These are phyloP conservation scores for Cabera pusaria DNA, from an alignment of 2,888 invertebrate genomes.

Conservation along the genomic window DNA sequence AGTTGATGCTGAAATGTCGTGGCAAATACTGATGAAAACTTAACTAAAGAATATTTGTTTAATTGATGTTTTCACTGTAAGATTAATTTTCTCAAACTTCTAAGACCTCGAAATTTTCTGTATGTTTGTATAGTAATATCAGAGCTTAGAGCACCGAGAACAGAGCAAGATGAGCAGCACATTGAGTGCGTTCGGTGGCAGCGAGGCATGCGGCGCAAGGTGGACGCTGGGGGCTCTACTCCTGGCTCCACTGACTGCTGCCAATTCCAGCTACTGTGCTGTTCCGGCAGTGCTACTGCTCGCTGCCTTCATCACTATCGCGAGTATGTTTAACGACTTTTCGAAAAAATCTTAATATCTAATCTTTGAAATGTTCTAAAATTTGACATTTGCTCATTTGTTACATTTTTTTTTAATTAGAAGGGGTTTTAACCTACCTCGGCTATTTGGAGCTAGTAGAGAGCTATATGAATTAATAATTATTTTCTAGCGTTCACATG, in stretches of 20 bases:
- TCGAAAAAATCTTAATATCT: background rate
- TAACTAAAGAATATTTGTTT: too few relatives aligned
- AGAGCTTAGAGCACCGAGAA: conserved; percentile 47
- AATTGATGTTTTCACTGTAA: too few relatives aligned
- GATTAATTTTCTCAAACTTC: too few relatives aligned
- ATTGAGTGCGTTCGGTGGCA: conserved; percentile 53
- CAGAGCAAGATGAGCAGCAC: conserved; percentile 52
- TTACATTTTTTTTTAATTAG: too few relatives aligned
- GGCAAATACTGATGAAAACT: too few relatives aligned
- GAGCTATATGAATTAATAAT: too few relatives aligned
- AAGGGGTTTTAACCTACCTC: too few relatives aligned
- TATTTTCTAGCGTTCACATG: conserved; percentile 69
- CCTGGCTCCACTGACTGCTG: conserved; percentile 83
- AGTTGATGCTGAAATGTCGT: too few relatives aligned
- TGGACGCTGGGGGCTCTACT: conserved; percentile 84
- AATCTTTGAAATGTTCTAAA: too few relatives aligned
- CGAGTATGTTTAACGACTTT: conserved; percentile 63
- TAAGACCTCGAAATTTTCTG: too few relatives aligned
- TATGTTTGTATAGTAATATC: background rate
- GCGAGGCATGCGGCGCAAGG: conserved; percentile 73
- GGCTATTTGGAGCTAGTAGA: too few relatives aligned
- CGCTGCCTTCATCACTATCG: conserved; percentile 74
- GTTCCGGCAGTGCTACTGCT: conserved; percentile 81
- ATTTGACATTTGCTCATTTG: too few relatives aligned
- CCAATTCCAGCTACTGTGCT: conserved; percentile 84